Base-by-base conservation (phyloP, 2,888 invertebrate species). In the Tubiluchus corallicola region DNA sequence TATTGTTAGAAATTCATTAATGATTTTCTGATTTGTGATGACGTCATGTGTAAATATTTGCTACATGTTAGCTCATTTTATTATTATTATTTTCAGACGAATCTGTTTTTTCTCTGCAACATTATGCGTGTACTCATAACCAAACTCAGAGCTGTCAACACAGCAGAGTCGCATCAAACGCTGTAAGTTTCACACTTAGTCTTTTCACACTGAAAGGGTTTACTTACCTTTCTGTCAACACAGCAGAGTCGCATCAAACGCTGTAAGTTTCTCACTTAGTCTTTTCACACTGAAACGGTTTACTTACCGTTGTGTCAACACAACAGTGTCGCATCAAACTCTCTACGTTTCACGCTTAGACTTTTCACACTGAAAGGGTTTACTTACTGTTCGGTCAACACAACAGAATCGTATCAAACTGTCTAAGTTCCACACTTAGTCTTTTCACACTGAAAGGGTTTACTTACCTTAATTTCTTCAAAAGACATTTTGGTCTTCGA, bases 161-260 rank as follows among this genome's bases (percentile, higher is more conserved):
- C 60, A 41, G 58, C 65, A 41, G 68, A 68, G 47, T 64, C 68
- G 4, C 62, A 62, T 49, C 68, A 65, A 52, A 69, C 65, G 60
- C 62, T 63, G 68, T 68, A 52, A 53, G 53, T 29, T 9, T 29
- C n/a, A n/a, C n/a, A n/a, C n/a, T n/a, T n/a, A n/a, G n/a, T n/a
- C n/a, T n/a, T n/a, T n/a, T n/a, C n/a, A n/a, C n/a, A n/a, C n/a
- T n/a, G n/a, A n/a, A n/a, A n/a, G n/a, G n/a, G n/a, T n/a, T n/a
- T n/a, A n/a, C n/a, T n/a, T n/a, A n/a, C n/a, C n/a, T n/a, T n/a
- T n/a, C 65, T 17, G 59, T 64, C 29, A 63, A 65, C 46, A 56
- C 60, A 41, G 58, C 65, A 41, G 68, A 68, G 47, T 64, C 68
- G 4, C 62, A 62, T 49, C 68, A 65, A 52, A 69, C 65, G 60